Conservation (phyloP, 2,113 vertebrate genomes). For the Capricornis sumatraensis region DNA sequence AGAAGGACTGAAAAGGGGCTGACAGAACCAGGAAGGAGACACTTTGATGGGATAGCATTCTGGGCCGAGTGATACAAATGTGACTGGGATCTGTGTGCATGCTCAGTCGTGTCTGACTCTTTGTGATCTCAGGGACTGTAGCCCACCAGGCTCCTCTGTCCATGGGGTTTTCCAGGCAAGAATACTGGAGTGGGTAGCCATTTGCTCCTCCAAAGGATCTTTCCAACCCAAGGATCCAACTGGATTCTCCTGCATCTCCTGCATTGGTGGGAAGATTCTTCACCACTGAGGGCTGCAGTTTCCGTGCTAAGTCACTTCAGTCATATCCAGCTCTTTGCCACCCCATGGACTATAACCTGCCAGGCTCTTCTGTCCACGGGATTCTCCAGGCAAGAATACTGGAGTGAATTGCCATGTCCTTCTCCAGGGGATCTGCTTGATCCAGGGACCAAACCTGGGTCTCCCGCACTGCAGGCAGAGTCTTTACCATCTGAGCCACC, state of each 20-base stretch:
- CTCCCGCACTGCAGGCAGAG: neutral
- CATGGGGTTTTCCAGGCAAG: neutral
- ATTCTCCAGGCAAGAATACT: neutral
- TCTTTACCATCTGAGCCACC: neutral
- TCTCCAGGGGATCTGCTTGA: neutral
- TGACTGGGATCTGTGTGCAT: neutral
- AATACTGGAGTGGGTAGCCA: neutral
- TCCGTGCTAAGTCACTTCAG: neutral
- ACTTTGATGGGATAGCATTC: neutral
- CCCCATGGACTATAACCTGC: neutral
- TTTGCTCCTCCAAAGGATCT: neutral
- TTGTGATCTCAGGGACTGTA: neutral
- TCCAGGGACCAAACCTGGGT: neutral
- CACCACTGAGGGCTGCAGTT: neutral
- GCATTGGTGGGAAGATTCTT: neutral
- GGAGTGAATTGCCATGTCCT: neutral
- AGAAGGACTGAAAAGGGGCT: neutral
- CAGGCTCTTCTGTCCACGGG: neutral
- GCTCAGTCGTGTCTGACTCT: neutral
- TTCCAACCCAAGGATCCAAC: neutral
- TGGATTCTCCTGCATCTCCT: neutral
- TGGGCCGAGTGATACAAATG: fast-evolving
- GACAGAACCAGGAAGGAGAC: neutral
- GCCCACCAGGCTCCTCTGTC: neutral
- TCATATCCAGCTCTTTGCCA: neutral